Conservation (phyloP, 2,113 vertebrate species). For the Gopherus flavomarginatus region DNA sequence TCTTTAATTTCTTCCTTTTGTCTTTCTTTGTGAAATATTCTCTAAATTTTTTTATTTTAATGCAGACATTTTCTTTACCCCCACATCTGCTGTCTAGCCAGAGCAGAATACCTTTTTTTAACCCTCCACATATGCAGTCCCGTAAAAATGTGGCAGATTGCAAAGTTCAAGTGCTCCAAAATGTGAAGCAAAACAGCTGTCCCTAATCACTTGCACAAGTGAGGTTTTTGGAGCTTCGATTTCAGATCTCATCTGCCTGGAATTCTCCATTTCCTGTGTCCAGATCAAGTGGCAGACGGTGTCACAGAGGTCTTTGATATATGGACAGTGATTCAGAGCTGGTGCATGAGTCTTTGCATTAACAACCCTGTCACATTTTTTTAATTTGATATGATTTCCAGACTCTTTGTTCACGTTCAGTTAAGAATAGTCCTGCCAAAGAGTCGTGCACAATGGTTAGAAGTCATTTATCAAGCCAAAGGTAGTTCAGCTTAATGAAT, state of each 20-base stretch:
- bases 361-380: slow-evolving; percentile 80
- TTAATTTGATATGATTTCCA: slow-evolving; percentile 49
- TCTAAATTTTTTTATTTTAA: slow-evolving; percentile 59
- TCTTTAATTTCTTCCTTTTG: slow-evolving; percentile 75
- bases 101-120: slow-evolving; percentile 8
- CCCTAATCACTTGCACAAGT: slow-evolving; percentile 86
- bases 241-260: slow-evolving; percentile 89
- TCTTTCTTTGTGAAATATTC: not conserved
- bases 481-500: slow-evolving; percentile 38
- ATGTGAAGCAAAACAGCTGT: slow-evolving; percentile 89
- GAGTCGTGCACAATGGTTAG: not conserved
- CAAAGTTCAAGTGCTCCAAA: slow-evolving; percentile 85
- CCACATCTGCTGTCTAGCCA: slow-evolving; percentile 47
- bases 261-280: slow-evolving; percentile 87
- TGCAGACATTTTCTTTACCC: slow-evolving; percentile 28
- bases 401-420: not conserved
- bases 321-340: slow-evolving; percentile 82
- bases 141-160: slow-evolving; percentile 84
- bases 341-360: slow-evolving; percentile 80
- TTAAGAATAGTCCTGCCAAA: slow-evolving; percentile 27
- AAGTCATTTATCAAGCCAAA: slow-evolving; percentile 40
- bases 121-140: slow-evolving; percentile 53
- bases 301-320: slow-evolving; percentile 87
- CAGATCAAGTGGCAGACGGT: slow-evolving; percentile 85
- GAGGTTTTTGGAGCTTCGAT: slow-evolving; percentile 83